Conservation (phyloP, 2,888 invertebrate genomes). For the Tipula helvola region DNA sequence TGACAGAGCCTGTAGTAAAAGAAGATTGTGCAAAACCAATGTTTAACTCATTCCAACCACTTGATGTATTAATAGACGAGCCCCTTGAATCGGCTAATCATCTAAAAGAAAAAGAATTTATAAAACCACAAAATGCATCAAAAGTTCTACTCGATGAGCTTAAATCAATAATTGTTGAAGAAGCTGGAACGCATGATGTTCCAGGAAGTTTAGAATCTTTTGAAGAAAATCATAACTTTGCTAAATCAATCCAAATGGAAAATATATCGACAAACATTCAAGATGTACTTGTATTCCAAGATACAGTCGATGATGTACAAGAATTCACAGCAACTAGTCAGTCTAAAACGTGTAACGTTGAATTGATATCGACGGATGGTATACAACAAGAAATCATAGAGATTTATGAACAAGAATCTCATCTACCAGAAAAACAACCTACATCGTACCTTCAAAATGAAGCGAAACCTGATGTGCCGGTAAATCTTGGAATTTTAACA, state of each 20-base stretch:
- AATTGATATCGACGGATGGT: neutral
- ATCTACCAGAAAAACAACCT: neutral
- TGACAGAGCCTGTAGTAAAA: neutral
- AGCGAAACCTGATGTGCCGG: neutral
- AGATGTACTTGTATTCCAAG: conserved; percentile 17
- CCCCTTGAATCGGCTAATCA: neutral
- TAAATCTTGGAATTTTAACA: neutral
- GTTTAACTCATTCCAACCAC: neutral
- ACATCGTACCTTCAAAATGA: neutral
- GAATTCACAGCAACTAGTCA: conserved; percentile 17
- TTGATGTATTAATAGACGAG: neutral
- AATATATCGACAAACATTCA: neutral
- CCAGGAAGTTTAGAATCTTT: conserved; percentile 29
- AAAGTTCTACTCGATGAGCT: conserved; percentile 31
- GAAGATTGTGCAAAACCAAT: neutral
- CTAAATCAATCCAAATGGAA: neutral
- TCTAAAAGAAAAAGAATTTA: conserved; percentile 20
- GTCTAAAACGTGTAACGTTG: neutral
- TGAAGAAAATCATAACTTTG: conserved; percentile 11
- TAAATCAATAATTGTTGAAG: conserved; percentile 34
- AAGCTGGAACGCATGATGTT: conserved; percentile 36
- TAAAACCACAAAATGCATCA: conserved; percentile 21
- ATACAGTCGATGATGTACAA: conserved; percentile 24
- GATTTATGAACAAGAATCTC: neutral
- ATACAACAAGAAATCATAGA: neutral